These are phyloP conservation scores for Arctia plantaginis DNA, from an alignment of 2,888 invertebrate species.

Conservation along the genomic window DNA sequence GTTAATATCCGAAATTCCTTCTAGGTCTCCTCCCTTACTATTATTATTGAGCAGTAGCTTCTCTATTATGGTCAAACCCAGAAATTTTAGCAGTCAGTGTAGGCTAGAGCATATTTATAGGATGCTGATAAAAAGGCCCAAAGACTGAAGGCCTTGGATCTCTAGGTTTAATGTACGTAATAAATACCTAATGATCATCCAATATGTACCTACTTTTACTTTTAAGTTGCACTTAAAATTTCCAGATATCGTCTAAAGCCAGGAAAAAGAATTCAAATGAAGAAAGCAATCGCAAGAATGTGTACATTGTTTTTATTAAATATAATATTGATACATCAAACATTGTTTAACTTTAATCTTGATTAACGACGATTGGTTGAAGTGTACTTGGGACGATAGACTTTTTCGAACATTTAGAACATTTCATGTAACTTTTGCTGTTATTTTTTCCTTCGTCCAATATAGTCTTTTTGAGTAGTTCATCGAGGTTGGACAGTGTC, in stretches of 20 bases:
- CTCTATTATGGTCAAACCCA: no score
- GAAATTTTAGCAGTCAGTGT: no score
- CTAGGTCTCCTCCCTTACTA: no score
- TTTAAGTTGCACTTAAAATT: not conserved
- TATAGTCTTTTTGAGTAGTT: conserved; percentile 48
- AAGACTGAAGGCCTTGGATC: not conserved
- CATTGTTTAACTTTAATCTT: conserved; percentile 40
- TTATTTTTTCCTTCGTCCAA: conserved; percentile 35
- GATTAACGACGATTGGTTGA: conserved; percentile 16
- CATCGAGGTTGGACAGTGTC: conserved; percentile 61
- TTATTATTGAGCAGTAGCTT: no score
- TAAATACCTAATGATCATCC: not conserved
- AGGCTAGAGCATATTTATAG: no score
- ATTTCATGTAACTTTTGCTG: conserved; percentile 30
- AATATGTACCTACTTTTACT: no score
- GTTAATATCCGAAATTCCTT: no score
- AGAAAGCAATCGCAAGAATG: not conserved
- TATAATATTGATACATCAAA: conserved; percentile 10
- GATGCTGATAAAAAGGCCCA: no score
- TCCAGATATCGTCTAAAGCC: conserved; percentile 11
- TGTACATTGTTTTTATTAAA: conserved; percentile 24
- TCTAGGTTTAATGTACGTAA: not conserved
- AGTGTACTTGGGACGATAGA: conserved; percentile 6
- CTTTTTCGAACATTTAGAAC: conserved; percentile 23
- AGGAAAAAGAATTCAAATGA: not conserved